Evolutionary conservation across 2,888 invertebrate species (phyloP).

Genomic region (Meghimatium bilineatum): DNA sequence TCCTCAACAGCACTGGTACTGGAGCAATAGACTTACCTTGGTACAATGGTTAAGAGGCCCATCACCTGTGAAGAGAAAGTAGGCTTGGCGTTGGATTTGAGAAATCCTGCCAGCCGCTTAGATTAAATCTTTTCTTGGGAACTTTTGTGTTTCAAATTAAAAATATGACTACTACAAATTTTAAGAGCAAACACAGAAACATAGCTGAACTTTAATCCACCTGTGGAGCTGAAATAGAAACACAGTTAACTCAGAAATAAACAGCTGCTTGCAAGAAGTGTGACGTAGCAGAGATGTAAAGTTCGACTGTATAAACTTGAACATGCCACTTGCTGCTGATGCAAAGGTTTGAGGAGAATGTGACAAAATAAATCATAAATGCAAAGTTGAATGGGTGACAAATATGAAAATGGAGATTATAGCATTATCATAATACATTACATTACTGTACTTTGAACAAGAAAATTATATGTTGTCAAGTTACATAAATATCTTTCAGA

Average conservation of each 20-base stretch:
- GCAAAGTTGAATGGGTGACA: too few species aligned
- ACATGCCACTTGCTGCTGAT: too few species aligned
- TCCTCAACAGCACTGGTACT: not conserved
- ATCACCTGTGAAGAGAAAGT: conserved; percentile 60
- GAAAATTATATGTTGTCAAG: too few species aligned
- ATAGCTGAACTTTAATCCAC: not conserved
- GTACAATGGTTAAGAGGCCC: conserved; percentile 31
- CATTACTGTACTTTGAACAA: too few species aligned
- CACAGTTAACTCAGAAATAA: not conserved
- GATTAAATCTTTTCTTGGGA: conserved; percentile 34
- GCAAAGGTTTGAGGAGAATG: too few species aligned
- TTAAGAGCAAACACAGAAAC: not conserved
- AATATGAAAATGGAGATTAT: too few species aligned
- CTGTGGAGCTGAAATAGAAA: not conserved
- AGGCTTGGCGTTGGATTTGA: conserved; percentile 56
- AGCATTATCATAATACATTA: not conserved
- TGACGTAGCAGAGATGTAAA: not conserved
- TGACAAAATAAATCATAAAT: too few species aligned
- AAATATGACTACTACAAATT: not conserved
- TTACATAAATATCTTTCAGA: too few species aligned
- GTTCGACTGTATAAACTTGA: too few species aligned
- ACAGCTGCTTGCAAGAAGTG: not conserved
- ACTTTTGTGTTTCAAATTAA: not conserved
- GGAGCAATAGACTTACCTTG: conserved; percentile 32
- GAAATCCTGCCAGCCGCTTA: conserved; percentile 53